Conservation (phyloP, 1,140 invertebrate genomes). For the Caenorhabditis briggsae region DNA sequence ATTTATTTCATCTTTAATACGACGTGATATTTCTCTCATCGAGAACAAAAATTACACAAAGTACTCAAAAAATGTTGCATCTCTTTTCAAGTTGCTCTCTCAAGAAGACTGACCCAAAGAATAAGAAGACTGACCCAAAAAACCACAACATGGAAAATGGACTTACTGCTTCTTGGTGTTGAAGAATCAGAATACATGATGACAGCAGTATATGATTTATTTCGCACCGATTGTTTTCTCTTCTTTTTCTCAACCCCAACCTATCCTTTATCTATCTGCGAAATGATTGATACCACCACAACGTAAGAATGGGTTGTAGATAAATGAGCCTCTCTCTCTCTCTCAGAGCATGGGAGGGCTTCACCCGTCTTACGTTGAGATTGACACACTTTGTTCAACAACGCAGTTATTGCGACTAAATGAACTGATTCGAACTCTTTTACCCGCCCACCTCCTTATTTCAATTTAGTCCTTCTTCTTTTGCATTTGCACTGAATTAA, state of each 20-base stretch:
- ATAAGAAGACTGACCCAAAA: not conserved
- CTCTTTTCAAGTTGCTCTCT: too few species aligned
- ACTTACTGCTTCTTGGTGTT: slow-evolving; percentile 6
- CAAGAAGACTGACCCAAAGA: too few species aligned
- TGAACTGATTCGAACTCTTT: slow-evolving; percentile 19
- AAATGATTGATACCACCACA: slow-evolving; percentile 49
- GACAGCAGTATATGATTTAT: slow-evolving; percentile 17
- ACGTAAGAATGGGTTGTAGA: slow-evolving; percentile 39
- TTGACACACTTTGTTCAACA: slow-evolving; percentile 32
- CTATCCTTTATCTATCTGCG: slow-evolving; percentile 18
- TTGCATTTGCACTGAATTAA: slow-evolving; percentile 37
- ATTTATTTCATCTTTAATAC: too few species aligned
- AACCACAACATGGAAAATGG: not conserved
- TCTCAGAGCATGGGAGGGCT: slow-evolving; percentile 12
- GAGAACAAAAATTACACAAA: too few species aligned
- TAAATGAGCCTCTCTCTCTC: slow-evolving; percentile 8
- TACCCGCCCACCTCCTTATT: not conserved
- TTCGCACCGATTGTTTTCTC: slow-evolving; percentile 22
- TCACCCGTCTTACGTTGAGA: not conserved
- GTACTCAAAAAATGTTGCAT: too few species aligned
- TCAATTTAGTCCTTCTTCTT: slow-evolving; percentile 16
- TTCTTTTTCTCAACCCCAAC: not conserved
- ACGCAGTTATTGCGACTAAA: slow-evolving; percentile 18
- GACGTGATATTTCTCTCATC: too few species aligned
- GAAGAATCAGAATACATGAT: slow-evolving; percentile 50